Percentiles rank a stretch among this genome's conserved stretches.
These are phyloP conservation scores for Synodontis membranacea DNA, from an alignment of 2,113 vertebrate genomes.

Conservation along the genomic window DNA sequence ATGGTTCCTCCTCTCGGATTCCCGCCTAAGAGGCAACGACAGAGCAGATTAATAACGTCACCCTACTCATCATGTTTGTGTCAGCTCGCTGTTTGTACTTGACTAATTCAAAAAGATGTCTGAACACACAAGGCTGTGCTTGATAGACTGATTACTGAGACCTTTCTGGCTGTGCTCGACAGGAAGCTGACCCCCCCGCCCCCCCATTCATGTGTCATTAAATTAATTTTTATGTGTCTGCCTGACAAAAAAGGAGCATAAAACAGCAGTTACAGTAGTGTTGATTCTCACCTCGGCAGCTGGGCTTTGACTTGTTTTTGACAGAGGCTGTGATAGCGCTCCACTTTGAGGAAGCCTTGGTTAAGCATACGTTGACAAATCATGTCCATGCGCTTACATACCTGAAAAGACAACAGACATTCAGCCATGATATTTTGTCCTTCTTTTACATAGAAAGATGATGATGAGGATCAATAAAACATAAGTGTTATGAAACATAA, in stretches of 20 bases:
- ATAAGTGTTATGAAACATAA: not conserved
- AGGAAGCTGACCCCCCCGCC: not conserved
- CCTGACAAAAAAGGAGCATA: not conserved
- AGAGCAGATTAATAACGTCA: not conserved
- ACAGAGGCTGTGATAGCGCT: slow-evolving; percentile 95
- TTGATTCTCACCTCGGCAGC: slow-evolving; percentile 83
- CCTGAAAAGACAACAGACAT: slow-evolving; percentile 68
- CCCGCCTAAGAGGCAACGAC: slow-evolving; percentile 74
- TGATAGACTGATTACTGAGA: not conserved
- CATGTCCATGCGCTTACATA: slow-evolving; percentile 97
- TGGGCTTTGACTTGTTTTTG: slow-evolving; percentile 99
- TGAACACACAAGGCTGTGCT: not conserved
- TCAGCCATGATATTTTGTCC: not conserved
- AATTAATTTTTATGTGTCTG: not conserved
- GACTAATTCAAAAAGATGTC: not conserved
- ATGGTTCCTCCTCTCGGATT: slow-evolving; percentile 96
- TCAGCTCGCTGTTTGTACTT: not conserved
- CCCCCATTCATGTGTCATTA: not conserved
- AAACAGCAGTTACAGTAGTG: not conserved
- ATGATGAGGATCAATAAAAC: not conserved
- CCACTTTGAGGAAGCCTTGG: slow-evolving; percentile 97
- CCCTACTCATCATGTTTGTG: not conserved
- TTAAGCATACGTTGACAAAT: slow-evolving; percentile 96
- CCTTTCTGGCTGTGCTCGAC: no score
- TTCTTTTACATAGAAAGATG: not conserved